Conservation (phyloP, 2,113 vertebrate genomes). For the Rhinopomastus cyanomelas region DNA sequence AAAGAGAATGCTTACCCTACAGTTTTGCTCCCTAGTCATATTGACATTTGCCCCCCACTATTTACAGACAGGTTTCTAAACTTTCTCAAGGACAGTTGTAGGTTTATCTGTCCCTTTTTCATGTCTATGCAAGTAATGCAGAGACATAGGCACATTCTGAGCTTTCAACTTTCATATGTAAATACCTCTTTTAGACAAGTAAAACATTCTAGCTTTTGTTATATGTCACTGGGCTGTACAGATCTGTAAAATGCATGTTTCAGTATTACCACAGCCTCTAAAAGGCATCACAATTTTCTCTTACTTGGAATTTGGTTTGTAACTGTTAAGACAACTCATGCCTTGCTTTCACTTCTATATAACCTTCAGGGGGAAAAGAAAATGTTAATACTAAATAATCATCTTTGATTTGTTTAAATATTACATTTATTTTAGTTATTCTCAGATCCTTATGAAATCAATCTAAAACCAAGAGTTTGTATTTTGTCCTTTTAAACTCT, state of each 20-base stretch:
- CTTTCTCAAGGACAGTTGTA: background rate
- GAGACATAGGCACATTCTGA: background rate
- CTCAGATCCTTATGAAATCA: background rate
- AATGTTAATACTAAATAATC: background rate
- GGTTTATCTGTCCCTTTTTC: background rate
- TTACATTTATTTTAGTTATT: background rate
- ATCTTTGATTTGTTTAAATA: background rate
- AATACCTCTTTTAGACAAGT: background rate
- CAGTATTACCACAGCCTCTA: background rate
- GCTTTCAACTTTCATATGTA: background rate
- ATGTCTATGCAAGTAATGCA: background rate
- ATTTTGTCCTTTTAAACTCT: background rate
- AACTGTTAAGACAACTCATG: background rate
- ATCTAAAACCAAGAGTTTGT: background rate
- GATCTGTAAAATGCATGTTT: background rate
- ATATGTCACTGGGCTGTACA: accelerated
- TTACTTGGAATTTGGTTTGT: background rate
- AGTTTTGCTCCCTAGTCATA: background rate
- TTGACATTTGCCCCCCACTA: background rate
- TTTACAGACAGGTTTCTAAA: background rate
- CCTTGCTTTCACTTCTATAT: background rate
- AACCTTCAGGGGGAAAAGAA: accelerated
- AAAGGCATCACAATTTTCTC: background rate
- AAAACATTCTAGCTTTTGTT: background rate
- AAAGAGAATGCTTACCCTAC: background rate